Percentiles rank a stretch among this genome's conserved stretches.
Evolutionary conservation across 1,140 invertebrate genomes (phyloP).

Genomic region (Wasmannia auropunctata): DNA sequence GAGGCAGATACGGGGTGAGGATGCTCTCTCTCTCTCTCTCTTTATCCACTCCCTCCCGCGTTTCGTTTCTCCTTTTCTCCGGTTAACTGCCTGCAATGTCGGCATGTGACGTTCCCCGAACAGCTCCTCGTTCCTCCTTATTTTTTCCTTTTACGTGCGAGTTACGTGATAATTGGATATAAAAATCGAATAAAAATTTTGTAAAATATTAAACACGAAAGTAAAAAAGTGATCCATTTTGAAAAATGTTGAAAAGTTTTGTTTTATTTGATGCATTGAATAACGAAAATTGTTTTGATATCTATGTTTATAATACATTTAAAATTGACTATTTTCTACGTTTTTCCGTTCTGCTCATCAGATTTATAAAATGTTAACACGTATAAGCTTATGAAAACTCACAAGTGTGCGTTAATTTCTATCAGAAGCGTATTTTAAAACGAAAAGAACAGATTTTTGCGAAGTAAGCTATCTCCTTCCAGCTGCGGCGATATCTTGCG

Average conservation of each 20-base stretch:
- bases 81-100: neutral
- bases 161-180: constrained; percentile 16
- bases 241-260: neutral
- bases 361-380: neutral
- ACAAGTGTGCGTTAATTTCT: neutral
- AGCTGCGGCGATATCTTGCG: neutral
- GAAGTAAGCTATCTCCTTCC: neutral
- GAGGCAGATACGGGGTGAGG: constrained; percentile 6
- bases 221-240: neutral
- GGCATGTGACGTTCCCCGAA: constrained; percentile 26
- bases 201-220: neutral
- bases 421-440: neutral
- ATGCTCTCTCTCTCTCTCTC: constrained; percentile 43
- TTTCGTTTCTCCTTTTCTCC: neutral
- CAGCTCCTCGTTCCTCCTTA: neutral
- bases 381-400: neutral
- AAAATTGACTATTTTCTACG: neutral
- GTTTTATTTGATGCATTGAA: neutral
- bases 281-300: neutral
- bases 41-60: neutral
- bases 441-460: neutral
- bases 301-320: neutral
- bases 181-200: neutral
- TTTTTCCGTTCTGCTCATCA: neutral
- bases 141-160: neutral